Evolutionary conservation across 2,888 invertebrate species (phyloP).

Genomic region (Dryadula phaetusa): DNA sequence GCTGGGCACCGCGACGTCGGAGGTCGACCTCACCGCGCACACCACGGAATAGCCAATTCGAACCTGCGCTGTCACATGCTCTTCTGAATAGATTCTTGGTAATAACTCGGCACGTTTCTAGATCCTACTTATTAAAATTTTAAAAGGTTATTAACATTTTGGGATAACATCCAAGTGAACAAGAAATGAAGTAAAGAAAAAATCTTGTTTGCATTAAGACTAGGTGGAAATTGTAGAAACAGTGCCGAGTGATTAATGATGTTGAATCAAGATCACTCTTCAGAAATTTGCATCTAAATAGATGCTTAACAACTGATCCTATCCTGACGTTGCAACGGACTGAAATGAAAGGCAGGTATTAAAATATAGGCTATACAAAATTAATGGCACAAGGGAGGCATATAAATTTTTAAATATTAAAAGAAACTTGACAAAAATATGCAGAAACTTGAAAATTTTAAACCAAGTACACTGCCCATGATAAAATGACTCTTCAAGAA

Average conservation of each 20-base stretch:
- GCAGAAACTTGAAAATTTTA: constrained; percentile 50
- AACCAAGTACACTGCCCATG: constrained; percentile 70
- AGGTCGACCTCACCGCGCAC: constrained; percentile 86
- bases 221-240: neutral
- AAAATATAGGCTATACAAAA: constrained; percentile 69
- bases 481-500: constrained; percentile 57
- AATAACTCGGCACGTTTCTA: constrained; percentile 6
- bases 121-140: constrained; percentile 13
- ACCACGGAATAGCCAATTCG: constrained; percentile 85
- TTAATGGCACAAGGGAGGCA: constrained; percentile 82
- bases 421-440: constrained; percentile 38
- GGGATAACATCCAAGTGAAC: neutral
- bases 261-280: constrained; percentile 58
- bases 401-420: constrained; percentile 52
- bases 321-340: constrained; percentile 66
- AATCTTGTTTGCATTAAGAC: neutral
- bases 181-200: neutral
- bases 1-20: constrained; percentile 85
- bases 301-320: constrained; percentile 52
- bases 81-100: constrained; percentile 65
- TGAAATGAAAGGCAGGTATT: constrained; percentile 69
- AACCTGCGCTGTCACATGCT: constrained; percentile 85
- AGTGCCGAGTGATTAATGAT: constrained; percentile 33
- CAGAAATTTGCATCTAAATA: constrained; percentile 51
- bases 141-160: neutral